phyloP scores from a whole-genome alignment of 2,797 vertebrate genomes.

The Platalea minor region DNA sequence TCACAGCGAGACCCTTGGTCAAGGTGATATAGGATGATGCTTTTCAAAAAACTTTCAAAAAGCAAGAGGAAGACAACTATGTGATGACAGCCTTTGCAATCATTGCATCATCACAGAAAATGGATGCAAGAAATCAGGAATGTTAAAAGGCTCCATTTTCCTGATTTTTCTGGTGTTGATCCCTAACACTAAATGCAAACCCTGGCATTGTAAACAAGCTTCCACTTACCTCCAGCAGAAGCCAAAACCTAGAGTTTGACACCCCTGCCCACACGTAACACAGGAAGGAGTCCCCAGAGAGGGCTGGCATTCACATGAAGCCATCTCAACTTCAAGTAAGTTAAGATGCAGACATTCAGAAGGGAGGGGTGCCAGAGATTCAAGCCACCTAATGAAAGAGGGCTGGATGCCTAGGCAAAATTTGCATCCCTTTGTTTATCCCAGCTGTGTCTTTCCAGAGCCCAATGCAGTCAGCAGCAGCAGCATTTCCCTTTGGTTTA shows the following conservation, averaged over 20 bases:
- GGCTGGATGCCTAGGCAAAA: not conserved
- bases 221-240: not conserved
- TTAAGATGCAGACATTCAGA: not conserved
- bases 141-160: not conserved
- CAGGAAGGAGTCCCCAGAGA: not conserved
- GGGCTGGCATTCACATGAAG: rapidly evolving
- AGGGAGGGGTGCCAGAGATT: not conserved
- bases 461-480: not conserved
- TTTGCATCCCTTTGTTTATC: not conserved
- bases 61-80: rapidly evolving
- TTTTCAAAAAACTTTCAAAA: not conserved
- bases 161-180: not conserved
- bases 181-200: not conserved
- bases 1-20: not conserved
- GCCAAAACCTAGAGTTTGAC: not conserved
- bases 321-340: not conserved
- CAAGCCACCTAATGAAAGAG: not conserved
- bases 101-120: not conserved
- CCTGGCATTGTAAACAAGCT: rapidly evolving
- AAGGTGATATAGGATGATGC: too few relatives aligned
- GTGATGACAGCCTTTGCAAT: too few relatives aligned
- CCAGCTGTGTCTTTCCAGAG: not conserved
- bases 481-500: not conserved
- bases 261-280: rapidly evolving
- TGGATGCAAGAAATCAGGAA: rapidly evolving